Percentiles rank a stretch among this genome's conserved stretches.
Evolutionary conservation across 1,140 invertebrate species (phyloP).

Genomic region (Mya arenaria): DNA sequence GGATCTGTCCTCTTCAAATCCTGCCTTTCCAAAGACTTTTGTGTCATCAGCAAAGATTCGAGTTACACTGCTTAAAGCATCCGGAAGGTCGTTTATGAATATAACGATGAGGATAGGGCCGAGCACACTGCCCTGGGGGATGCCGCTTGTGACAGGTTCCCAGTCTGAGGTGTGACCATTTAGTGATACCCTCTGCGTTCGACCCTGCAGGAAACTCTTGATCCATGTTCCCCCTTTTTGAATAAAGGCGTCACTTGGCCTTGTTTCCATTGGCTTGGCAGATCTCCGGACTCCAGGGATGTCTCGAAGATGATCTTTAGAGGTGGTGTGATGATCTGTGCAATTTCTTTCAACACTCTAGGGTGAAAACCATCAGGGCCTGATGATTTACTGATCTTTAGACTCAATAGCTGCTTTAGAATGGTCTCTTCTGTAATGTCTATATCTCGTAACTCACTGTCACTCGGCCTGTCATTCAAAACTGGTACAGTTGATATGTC

Average conservation of each 20-base stretch:
- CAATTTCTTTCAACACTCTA: constrained; percentile 13
- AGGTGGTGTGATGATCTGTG: neutral
- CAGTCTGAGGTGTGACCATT: neutral
- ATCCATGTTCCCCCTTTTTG: constrained; percentile 8
- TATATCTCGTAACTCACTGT: neutral
- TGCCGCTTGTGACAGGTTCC: constrained; percentile 15
- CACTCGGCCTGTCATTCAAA: constrained; percentile 2
- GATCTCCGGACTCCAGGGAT: neutral
- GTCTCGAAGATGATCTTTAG: neutral
- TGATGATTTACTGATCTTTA: neutral
- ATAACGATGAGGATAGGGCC: constrained; percentile 7
- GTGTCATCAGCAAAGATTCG: constrained; percentile 22
- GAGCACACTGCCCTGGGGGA: constrained; percentile 21
- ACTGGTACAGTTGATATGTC: neutral
- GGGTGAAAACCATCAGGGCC: constrained; percentile 15
- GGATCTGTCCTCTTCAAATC: neutral
- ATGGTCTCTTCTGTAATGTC: neutral
- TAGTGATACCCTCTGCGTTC: neutral
- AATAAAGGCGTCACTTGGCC: constrained; percentile 1
- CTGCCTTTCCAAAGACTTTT: neutral
- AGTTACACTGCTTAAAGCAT: neutral
- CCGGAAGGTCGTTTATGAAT: constrained; percentile 21
- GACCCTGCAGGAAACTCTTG: neutral
- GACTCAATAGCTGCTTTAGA: neutral
- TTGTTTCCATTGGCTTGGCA: constrained; percentile 4